A percentile compares a stretch with the other conserved stretches of the same genome.
These are phyloP conservation scores for Neocrepidodera transversa DNA, from an alignment of 2,888 invertebrate genomes.

Conservation along the genomic window DNA sequence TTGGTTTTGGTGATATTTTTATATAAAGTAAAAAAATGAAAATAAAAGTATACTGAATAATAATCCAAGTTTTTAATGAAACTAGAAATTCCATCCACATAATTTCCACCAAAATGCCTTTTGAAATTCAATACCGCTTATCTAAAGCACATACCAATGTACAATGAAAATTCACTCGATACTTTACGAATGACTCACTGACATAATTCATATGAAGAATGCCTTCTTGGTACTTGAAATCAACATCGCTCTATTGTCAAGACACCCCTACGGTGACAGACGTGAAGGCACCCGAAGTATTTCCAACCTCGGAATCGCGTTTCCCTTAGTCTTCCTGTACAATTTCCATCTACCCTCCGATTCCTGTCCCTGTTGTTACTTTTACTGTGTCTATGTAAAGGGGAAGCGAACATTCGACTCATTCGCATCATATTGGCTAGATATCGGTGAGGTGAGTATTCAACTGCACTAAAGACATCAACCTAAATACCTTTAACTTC, in stretches of 20 bases:
- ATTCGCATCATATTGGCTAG: slow-evolving; percentile 19
- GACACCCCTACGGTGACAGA: slow-evolving; percentile 9
- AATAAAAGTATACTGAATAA: too few species aligned
- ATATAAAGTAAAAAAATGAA: too few species aligned
- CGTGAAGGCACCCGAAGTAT: slow-evolving; percentile 20
- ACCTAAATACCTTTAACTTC: too few species aligned
- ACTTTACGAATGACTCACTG: slow-evolving; percentile 15
- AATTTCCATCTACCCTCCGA: slow-evolving; percentile 25
- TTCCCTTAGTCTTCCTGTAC: slow-evolving; percentile 35
- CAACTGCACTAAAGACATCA: slow-evolving; percentile 6
- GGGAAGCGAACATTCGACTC: slow-evolving; percentile 8
- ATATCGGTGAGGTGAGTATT: slow-evolving; percentile 2
- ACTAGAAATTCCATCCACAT: too few species aligned
- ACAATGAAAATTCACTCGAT: slow-evolving; percentile 22
- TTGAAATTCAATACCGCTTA: background rate
- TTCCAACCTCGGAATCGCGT: slow-evolving; percentile 31
- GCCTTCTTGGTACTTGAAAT: slow-evolving; percentile 15
- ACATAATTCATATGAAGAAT: slow-evolving; percentile 14
- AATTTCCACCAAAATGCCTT: background rate
- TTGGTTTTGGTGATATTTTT: too few species aligned
- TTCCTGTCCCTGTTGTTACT: slow-evolving; percentile 22
- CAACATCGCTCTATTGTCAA: slow-evolving; percentile 15
- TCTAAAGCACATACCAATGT: background rate
- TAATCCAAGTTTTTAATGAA: too few species aligned
- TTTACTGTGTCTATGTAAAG: slow-evolving; percentile 10